Evolutionary conservation across 2,797 vertebrate genomes (phyloP).

Genomic region (Lacerta viridis): DNA sequence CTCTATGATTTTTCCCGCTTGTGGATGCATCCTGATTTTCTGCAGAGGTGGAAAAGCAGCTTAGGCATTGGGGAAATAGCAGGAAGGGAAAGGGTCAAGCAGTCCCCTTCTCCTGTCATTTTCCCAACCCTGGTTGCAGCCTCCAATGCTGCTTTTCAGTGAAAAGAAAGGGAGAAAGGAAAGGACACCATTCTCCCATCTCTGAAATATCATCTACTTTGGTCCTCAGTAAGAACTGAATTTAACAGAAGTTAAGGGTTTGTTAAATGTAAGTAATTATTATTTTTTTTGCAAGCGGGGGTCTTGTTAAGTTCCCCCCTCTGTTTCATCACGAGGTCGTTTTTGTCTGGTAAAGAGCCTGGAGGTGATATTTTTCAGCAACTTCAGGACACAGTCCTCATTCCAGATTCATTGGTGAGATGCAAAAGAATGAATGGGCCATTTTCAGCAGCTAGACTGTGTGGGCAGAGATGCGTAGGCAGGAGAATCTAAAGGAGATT

Average conservation of each 20-base stretch:
- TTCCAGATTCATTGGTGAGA: conserved; percentile 24
- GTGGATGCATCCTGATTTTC: too few relatives aligned
- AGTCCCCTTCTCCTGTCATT: neutral
- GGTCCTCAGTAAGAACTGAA: too few relatives aligned
- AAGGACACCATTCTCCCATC: neutral
- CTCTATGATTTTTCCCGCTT: too few relatives aligned
- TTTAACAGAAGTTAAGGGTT: neutral
- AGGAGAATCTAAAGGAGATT: conserved; percentile 24
- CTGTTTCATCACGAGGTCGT: neutral
- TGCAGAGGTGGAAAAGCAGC: neutral
- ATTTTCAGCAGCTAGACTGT: conserved; percentile 16
- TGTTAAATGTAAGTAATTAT: neutral
- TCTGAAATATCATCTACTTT: neutral
- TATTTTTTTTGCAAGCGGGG: neutral
- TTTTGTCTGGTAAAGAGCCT: neutral
- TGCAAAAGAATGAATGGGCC: conserved; percentile 30
- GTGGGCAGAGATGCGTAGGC: conserved; percentile 24
- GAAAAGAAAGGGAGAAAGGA: neutral
- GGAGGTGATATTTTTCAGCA: neutral
- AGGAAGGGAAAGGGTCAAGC: neutral
- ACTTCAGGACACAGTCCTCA: neutral
- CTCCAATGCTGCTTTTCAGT: neutral
- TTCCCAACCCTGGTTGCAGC: neutral
- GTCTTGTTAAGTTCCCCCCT: neutral
- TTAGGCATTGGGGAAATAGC: neutral